Evolutionary conservation across 2,113 vertebrate genomes (phyloP), one percentile per base, ranked within the genome.

Genomic region (Anhinga anhinga): DNA sequence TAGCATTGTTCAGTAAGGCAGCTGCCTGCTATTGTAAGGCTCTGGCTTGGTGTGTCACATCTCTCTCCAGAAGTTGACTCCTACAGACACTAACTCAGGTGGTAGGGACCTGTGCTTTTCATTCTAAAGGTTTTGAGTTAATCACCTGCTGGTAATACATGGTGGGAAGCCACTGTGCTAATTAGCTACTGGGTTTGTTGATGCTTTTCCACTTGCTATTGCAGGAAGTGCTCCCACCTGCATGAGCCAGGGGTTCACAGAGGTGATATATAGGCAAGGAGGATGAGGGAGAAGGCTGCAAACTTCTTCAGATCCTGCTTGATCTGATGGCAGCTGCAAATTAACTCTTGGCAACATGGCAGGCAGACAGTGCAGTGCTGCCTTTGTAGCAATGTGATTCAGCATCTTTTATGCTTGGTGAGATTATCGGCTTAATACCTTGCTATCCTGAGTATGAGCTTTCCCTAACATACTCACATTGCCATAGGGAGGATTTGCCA

Each of bases 131-230:
- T 71, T 94, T 93, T 80, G 58, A 82, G 84, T 90, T 90, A 81
- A 49, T 82, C 62, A 69, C 73, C 71, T 95, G 63, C 72, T 94
- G 62, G 25, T 72, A 67, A 47, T 40, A 55, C 21, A 1, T 66
- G 67, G n/a, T 81, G 52, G 52, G 88, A 93, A 77, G 53, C 91
- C 55, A 71, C 38, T 77, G 70, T 9, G 30, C 61, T 98, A 96
- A 97, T 97, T 94, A 97, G 79, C 95, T 97, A 14, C 73, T 94
- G 94, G 69, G 32, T 95, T 97, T 91, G 61, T 79, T 96, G 92
- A 65, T 97, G 84, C 61, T 82, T 92, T 91, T 83, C 52, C 44
- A 72, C 76, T 94, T 90, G 66, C 76, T 88, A 32, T 72, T 88
- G 93, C 93, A 98, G 96, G 94, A 98, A 96, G 76, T 42, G 4